Base-by-base conservation (phyloP, 2,797 vertebrate genomes). In the Scomberomorus guttatus region DNA sequence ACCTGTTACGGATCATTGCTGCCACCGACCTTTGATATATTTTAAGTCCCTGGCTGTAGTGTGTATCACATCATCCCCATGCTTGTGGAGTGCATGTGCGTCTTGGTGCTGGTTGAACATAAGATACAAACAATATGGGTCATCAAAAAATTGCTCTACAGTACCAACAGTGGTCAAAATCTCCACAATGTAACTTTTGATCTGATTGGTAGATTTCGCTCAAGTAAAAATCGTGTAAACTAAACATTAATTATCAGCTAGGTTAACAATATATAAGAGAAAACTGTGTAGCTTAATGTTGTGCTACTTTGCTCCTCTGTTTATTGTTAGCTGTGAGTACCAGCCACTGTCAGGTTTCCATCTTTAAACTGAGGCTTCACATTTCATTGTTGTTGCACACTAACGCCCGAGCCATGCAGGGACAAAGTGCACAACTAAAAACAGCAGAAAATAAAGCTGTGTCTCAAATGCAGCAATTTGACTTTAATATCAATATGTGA, bases 331-430 rank as follows among this genome's bases (percentile, higher is more conserved):
- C 11, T 69, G 24, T 52, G 75, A 83, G 75, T 68, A 75, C 34
- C 44, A 50, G 13, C 29, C 1, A 11, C 24, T 22, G 44, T 58
- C 63, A 32, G 44, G 11, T 71, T 69, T 64, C 72, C 9, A 44
- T 34, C 13, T 68, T 50, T 72, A 57, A 79, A 80, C 50, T 27
- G 10, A 46, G 42, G 50, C 48, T 75, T 82, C 29, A 44, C 48
- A 54, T 80, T 75, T 70, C 46, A 72, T 77, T 75, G 66, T 75
- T 75, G 39, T 72, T 2, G 4, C 46, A 14, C 20, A 50, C 9
- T 32, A 58, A 65, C 39, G 14, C 18, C 1, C 1, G 7, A 42
- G 54, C 14, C n/a, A 34, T 4, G 39, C 20, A 42, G 17, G 57
- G 24, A 69, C 55, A 52, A 18, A 37, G 6, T 3, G 11, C 29